These are phyloP conservation scores for Aphelenchoides besseyi DNA, from an alignment of 1,140 invertebrate genomes.

Conservation along the genomic window DNA sequence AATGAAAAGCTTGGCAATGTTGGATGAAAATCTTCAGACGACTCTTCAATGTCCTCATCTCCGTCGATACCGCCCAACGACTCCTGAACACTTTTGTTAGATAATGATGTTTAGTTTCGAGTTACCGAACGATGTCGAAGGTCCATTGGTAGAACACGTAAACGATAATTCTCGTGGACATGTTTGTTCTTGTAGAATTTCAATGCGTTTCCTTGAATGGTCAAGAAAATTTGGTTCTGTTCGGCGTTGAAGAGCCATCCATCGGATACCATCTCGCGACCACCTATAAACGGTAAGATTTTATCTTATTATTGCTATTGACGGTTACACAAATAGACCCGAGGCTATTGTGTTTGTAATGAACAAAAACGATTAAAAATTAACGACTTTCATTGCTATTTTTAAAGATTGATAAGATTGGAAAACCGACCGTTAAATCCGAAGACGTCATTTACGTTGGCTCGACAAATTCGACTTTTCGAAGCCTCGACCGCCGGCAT, in stretches of 20 bases:
- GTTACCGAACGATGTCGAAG: conserved; percentile 52
- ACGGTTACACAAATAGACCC: too few species aligned
- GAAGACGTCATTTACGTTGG: conserved; percentile 58
- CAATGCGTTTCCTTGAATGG: conserved; percentile 50
- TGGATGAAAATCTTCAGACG: conserved; percentile 30
- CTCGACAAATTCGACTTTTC: conserved; percentile 51
- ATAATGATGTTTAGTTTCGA: conserved; percentile 9
- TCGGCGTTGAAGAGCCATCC: conserved; percentile 55
- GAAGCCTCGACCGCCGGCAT: conserved; percentile 49
- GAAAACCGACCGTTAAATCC: conserved; percentile 54
- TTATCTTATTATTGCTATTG: not conserved
- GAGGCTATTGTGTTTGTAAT: too few species aligned
- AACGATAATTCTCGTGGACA: conserved; percentile 41
- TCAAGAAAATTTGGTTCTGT: conserved; percentile 57
- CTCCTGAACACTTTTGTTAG: conserved; percentile 22
- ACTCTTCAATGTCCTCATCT: conserved; percentile 38
- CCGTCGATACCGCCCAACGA: not conserved
- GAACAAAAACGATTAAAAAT: too few species aligned
- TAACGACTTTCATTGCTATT: too few species aligned
- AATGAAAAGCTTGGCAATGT: conserved; percentile 49
- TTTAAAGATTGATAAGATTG: not conserved
- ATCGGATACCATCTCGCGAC: conserved; percentile 50
- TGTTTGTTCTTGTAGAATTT: conserved; percentile 60
- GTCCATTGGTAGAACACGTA: conserved; percentile 56
- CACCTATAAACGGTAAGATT: conserved; percentile 42